phyloP scores from a whole-genome alignment of 2,113 vertebrate genomes.

The Syngnathus typhle region DNA sequence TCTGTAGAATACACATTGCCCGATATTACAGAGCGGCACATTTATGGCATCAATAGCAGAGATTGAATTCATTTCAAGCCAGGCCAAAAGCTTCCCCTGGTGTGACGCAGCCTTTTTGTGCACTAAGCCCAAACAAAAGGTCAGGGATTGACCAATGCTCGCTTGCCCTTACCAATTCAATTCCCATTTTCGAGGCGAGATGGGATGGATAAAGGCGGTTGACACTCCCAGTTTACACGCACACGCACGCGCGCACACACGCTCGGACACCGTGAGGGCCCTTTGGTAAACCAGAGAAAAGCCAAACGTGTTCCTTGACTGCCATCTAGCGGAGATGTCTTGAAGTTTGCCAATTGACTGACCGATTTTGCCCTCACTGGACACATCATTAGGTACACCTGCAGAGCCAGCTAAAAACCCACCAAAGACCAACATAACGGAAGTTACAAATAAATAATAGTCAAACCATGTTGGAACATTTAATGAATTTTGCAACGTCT shows the following conservation, averaged over 20 bases:
- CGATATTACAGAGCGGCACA: neutral
- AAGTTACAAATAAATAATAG: conserved; percentile 37
- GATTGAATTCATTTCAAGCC: neutral
- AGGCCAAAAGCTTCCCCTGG: conserved; percentile 13
- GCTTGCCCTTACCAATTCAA: conserved; percentile 60
- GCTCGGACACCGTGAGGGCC: neutral
- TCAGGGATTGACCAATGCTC: conserved; percentile 49
- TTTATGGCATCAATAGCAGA: neutral
- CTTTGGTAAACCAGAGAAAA: neutral
- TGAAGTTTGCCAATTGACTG: neutral
- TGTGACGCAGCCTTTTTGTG: conserved; percentile 32
- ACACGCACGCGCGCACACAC: neutral
- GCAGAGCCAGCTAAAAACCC: neutral
- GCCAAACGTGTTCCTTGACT: conserved; percentile 48
- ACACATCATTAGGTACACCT: neutral
- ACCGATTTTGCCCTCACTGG: neutral
- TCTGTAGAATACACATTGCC: neutral
- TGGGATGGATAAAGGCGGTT: conserved; percentile 50
- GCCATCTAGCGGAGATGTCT: conserved; percentile 64
- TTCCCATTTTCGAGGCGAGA: conserved; percentile 56
- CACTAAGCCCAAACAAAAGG: conserved; percentile 47
- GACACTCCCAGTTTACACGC: conserved; percentile 2
- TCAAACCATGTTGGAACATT: conserved; percentile 90
- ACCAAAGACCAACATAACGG: no score
- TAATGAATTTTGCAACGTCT: conserved; percentile 85